A percentile compares a stretch with the other conserved stretches of the same genome.
Evolutionary conservation across 2,888 invertebrate genomes (phyloP).

Genomic region (Hypena proboscidalis): DNA sequence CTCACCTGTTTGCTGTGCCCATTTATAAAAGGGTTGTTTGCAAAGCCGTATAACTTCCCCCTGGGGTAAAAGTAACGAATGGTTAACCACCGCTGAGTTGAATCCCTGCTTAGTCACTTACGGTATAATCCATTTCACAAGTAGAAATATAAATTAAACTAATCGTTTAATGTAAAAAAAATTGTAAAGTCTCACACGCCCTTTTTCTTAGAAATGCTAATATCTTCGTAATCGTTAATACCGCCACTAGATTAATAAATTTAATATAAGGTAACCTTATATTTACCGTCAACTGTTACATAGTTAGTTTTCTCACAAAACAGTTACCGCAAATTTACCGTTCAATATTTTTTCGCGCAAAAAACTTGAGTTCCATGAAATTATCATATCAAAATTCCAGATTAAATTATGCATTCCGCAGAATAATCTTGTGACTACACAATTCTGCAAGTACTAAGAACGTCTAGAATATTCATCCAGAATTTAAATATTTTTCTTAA

Average conservation of each 20-base stretch:
- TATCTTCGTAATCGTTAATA: too few species aligned
- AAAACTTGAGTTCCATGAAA: too few species aligned
- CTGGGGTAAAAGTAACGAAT: slow-evolving; percentile 56
- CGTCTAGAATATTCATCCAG: slow-evolving; percentile 27
- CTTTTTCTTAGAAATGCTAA: too few species aligned
- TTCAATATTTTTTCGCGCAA: too few species aligned
- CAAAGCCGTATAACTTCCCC: slow-evolving; percentile 51
- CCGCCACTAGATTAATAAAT: too few species aligned
- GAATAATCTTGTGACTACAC: slow-evolving; percentile 17
- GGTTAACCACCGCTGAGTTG: slow-evolving; percentile 58
- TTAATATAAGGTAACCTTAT: too few species aligned
- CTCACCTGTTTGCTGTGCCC: slow-evolving; percentile 8
- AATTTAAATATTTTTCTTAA: slow-evolving; percentile 14
- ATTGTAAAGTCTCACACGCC: too few species aligned
- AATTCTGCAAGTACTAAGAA: slow-evolving; percentile 30
- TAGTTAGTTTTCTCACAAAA: too few species aligned
- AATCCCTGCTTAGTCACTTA: slow-evolving; percentile 50
- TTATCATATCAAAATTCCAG: too few species aligned
- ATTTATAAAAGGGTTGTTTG: slow-evolving; percentile 31
- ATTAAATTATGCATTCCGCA: slow-evolving; percentile 3
- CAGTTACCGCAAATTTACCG: too few species aligned
- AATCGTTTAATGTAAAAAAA: too few species aligned
- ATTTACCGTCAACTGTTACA: too few species aligned
- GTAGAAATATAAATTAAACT: slow-evolving; percentile 5
- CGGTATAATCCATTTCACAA: slow-evolving; percentile 40